Conservation (phyloP, 2,797 vertebrate species). For the Peromyscus eremicus region DNA sequence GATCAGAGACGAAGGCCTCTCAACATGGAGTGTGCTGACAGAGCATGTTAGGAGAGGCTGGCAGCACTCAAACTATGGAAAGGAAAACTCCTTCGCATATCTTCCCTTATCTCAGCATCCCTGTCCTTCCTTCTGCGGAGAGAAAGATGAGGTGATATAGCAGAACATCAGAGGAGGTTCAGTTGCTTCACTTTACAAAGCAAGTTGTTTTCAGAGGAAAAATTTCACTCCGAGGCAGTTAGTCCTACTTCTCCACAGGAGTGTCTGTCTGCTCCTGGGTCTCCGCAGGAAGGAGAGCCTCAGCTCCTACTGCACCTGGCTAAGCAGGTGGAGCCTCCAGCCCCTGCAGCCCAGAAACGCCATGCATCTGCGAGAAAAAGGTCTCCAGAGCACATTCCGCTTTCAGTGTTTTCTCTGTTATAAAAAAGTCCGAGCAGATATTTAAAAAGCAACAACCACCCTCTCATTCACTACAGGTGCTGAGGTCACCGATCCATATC, state of each 20-base stretch:
- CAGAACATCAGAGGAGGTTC: not conserved
- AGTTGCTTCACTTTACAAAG: not conserved
- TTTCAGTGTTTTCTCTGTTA: not conserved
- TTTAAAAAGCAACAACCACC: not conserved
- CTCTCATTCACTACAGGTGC: not conserved
- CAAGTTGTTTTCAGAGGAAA: not conserved
- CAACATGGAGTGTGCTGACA: not conserved
- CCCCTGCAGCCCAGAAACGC: not conserved
- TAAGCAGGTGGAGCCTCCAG: rapidly evolving
- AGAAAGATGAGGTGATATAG: no score
- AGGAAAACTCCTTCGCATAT: not conserved
- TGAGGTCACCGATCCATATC: not conserved
- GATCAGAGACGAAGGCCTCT: not conserved
- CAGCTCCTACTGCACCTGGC: rapidly evolving
- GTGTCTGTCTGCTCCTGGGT: not conserved
- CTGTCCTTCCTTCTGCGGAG: not conserved
- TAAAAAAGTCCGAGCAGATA: not conserved
- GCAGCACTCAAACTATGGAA: not conserved
- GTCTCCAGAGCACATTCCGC: not conserved
- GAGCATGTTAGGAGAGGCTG: not conserved
- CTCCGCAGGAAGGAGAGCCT: rapidly evolving
- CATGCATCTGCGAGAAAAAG: rapidly evolving
- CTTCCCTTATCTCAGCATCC: not conserved
- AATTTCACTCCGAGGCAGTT: not conserved
- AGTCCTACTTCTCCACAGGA: not conserved